Base-by-base conservation (phyloP, 1,140 invertebrate genomes). In the Choristoneura fumiferana region DNA sequence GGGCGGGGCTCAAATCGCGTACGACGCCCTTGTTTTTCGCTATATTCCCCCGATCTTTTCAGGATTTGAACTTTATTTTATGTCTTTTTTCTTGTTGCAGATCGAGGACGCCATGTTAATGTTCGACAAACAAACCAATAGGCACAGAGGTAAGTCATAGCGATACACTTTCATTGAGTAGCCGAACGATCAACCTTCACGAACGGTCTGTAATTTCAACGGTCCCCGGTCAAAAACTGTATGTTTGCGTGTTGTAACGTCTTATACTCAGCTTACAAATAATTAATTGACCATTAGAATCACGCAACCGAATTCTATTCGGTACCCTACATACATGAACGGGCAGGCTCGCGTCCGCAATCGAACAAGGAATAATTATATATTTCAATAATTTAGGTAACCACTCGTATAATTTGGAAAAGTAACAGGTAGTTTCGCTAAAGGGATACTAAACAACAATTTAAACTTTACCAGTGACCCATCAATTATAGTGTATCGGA, bases 61-160 rank as follows among this genome's bases (percentile, higher is more conserved):
- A 69, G 62, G 66, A 80, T 79, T 78, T 80, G 58, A 78, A 80
- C 59, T 76, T 80, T 69, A 80, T 76, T 79, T 75, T 78, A 70
- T 85, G 54, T 75, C 58, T 83, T 76, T 90, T 65, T 83, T 87
- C 80, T 91, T 89, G 87, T 97, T 98, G 58, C 95, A 99, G 98
- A 99, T 99, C 89, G 98, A 99, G 92, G 98, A 99, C 90, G 98
- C 98, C 65, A 99, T 99, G 98, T 94, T 99, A 81, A 99, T 99
- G 98, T 99, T 99, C 91, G 98, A 99, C 92, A 99, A 99, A 93
- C 97, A 98, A 89, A 99, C 98, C 76, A 99, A 99, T 93, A 95
- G 98, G 92, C 98, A 99, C 93, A 96, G 98, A 97, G 98, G 98
- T 99, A 92, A 96, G 96, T 29, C 22, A 6, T 93, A 38, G 52